Evolutionary conservation across 1,140 invertebrate species (phyloP), one percentile per base, ranked within the genome.

Genomic region (Diorhabda elongata): DNA sequence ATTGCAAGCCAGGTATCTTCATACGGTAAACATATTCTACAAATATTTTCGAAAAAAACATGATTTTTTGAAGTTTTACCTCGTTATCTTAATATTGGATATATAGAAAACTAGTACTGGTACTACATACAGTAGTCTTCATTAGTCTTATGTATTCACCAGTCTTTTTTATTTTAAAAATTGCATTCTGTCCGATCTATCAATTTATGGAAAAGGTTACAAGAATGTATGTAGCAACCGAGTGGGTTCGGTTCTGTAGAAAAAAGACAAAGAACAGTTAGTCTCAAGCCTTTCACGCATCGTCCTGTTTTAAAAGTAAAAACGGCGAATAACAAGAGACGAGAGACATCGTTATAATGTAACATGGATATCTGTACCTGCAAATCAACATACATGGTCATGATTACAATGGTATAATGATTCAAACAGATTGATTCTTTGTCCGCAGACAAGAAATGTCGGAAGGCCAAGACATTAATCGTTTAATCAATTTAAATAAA

Each of bases 401-500:
- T 71, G 75, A 75, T 76, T 75, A 76, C 73, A 76, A 76, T 75
- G 68, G 75, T 73, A 76, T 75, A 76, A 76, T 76, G 75, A 76
- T 72, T 76, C 75, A 76, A 76, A 71, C 68, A 68, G 75, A 76
- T 76, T 76, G 75, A 76, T 76, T 76, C 75, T 76, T 76, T 76
- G 75, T 76, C 68, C 72, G 73, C 69, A 71, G 71, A 75, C 74
- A 74, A 71, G 64, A 67, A 62, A 70, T 72, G 69, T 73, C 74
- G 72, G 74, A 72, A 75, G 69, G 70, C 61, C 63, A 65, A 69
- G 70, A 73, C 75, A 76, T 76, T 76, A 76, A 76, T 76, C 75
- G 75, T 71, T 76, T 76, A 76, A 76, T 76, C 75, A 73, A 76
- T 75, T 76, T 73, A 74, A 75, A 75, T 76, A 76, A 75, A 76